phyloP scores from a whole-genome alignment of 2,113 vertebrate genomes.

The Scytalopus superciliaris region DNA sequence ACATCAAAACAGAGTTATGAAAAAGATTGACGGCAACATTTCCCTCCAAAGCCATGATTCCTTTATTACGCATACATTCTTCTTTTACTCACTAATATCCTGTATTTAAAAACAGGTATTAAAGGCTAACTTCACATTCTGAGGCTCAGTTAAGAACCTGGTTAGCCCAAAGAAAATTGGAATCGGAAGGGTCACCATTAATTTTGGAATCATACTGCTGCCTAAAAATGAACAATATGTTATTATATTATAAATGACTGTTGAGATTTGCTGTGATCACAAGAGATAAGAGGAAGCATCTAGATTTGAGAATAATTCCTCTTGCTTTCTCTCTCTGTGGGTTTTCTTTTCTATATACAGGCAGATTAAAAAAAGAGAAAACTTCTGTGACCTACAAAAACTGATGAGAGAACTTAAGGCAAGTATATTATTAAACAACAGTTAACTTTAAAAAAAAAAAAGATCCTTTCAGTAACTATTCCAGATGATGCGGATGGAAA shows the following conservation, averaged over 20 bases:
- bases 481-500: neutral
- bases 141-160: neutral
- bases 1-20: neutral
- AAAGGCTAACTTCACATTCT: neutral
- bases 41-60: neutral
- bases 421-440: slow-evolving; percentile 5
- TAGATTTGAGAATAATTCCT: neutral
- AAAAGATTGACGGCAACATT: neutral
- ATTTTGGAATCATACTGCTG: neutral
- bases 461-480: neutral
- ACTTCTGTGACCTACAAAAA: slow-evolving; percentile 39
- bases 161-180: neutral
- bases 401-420: neutral
- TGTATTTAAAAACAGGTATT: neutral
- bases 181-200: neutral
- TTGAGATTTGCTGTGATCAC: slow-evolving; percentile 31
- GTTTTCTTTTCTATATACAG: neutral
- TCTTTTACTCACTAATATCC: neutral
- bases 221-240: neutral
- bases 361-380: slow-evolving; percentile 3
- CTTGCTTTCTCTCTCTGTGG: neutral
- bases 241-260: slow-evolving; percentile 35
- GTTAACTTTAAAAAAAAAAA: neutral
- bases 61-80: neutral
- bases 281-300: slow-evolving; percentile 3